Conservation (phyloP, 2,888 invertebrate genomes). For the Ganaspis brasiliensis region DNA sequence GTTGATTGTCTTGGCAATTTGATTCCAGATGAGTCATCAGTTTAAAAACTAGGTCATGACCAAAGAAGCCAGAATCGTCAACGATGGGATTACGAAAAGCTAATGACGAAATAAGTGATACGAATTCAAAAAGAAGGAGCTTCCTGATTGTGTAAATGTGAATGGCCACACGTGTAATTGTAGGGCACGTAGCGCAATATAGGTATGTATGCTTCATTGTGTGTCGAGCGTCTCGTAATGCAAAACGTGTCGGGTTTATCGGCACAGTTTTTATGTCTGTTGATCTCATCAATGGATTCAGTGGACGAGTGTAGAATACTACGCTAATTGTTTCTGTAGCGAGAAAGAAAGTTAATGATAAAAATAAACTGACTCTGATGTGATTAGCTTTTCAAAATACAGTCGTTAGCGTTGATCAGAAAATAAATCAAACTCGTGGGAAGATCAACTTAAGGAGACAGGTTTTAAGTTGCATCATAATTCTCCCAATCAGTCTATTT, state of each 20-base stretch:
- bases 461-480: no score
- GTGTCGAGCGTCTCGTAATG: neutral
- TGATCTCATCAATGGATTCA: neutral
- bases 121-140: neutral
- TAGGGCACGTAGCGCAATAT: neutral
- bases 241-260: slow-evolving; percentile 4
- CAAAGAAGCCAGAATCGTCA: neutral
- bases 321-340: neutral
- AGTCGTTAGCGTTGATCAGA: neutral
- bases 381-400: neutral
- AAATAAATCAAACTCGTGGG: no score
- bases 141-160: slow-evolving; percentile 13
- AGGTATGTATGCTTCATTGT: neutral
- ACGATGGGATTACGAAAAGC: neutral
- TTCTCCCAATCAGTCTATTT: no score
- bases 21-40: slow-evolving; percentile 39
- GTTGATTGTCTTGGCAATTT: neutral
- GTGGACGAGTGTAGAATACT: neutral
- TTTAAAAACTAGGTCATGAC: slow-evolving; percentile 14
- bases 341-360: neutral
- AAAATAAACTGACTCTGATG: neutral
- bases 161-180: slow-evolving; percentile 31
- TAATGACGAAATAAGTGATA: neutral
- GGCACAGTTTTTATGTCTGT: neutral
- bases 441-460: no score